Evolutionary conservation across 2,113 vertebrate species (phyloP), one percentile per base, ranked within the genome.

Genomic region (Vidua macroura): DNA sequence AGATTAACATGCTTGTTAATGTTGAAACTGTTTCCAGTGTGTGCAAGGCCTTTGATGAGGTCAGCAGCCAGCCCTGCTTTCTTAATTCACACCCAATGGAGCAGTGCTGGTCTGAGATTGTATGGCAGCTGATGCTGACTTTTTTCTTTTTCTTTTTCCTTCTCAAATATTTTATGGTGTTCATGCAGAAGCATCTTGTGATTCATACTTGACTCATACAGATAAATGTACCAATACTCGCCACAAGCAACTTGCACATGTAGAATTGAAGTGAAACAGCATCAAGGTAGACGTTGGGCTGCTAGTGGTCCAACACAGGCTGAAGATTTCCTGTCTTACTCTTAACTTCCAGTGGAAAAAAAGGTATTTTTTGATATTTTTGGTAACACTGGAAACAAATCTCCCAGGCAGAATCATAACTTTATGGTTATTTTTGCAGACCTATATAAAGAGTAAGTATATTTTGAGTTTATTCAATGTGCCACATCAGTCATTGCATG

Each of bases 1-100:
- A 92, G 80, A 90, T 95, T 83, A 96, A 56, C 53, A 21, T 49
- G 73, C 73, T 78, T 87, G 56, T 87, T 81, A 83, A 59, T 44
- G 49, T 60, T 31, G 49, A 89, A 87, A 64, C 74, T 89, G 31
- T 77, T 92, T 86, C 37, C 52, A 20, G 2, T 46, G 41, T 69
- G 52, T 86, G 58, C 52, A 70, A 48, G 59, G 41, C 44, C 72
- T 55, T 48, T 58, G 46, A 52, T 56, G 83, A 90, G 52, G 39
- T 53, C 89, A 68, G 56, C 53, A 88, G 49, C 49, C 60, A 80
- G 56, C 64, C 30, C 13, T 27, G 31, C 55, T 63, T 84, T 52
- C 48, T 95, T 48, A 14, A 30, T 81, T 33, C 22, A 8, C 4
- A 53, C 15, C 30, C 49, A 16, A 9, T 14, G 41, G 27, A 72